These are phyloP conservation scores for Choreutis nemorana DNA, from an alignment of 2,888 invertebrate genomes.

Conservation along the genomic window DNA sequence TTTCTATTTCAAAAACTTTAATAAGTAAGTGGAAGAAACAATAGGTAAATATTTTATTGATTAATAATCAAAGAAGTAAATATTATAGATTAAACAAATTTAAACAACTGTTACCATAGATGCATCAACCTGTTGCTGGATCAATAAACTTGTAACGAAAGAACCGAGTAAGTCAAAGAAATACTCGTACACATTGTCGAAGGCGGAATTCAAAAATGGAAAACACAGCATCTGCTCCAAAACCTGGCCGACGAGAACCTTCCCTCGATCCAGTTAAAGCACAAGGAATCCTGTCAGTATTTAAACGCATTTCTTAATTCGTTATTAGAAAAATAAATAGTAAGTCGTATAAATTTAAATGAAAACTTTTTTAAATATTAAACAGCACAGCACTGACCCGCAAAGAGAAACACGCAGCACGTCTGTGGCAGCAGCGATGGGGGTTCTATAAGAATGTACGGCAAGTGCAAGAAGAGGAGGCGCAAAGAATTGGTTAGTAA, in stretches of 20 bases:
- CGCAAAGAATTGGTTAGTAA: conserved; percentile 33
- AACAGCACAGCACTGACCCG: conserved; percentile 16
- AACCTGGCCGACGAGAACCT: conserved; percentile 32
- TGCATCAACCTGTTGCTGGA: too few relatives aligned
- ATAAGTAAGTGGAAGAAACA: too few relatives aligned
- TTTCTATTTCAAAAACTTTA: too few relatives aligned
- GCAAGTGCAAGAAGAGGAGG: conserved; percentile 50
- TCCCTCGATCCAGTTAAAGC: conserved; percentile 51
- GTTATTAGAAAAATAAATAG: conserved; percentile 1
- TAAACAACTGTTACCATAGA: too few relatives aligned
- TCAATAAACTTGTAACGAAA: too few relatives aligned
- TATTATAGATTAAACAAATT: too few relatives aligned
- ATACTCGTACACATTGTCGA: too few relatives aligned
- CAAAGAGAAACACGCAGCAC: conserved; percentile 40
- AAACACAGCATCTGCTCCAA: conserved; percentile 26
- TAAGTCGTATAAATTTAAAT: not conserved
- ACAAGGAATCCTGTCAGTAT: conserved; percentile 48
- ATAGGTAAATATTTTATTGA: too few relatives aligned
- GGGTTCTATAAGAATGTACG: conserved; percentile 36
- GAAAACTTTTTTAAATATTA: conserved; percentile 1
- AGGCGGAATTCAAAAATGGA: too few relatives aligned
- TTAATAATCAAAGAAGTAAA: too few relatives aligned
- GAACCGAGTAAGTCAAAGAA: too few relatives aligned
- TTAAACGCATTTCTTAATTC: too few relatives aligned
- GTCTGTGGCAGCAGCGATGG: conserved; percentile 45